Evolutionary conservation across 37 sponge, comb jelly and placozoan species (phyloP).

Genomic region (Mnemiopsis leidyi): DNA sequence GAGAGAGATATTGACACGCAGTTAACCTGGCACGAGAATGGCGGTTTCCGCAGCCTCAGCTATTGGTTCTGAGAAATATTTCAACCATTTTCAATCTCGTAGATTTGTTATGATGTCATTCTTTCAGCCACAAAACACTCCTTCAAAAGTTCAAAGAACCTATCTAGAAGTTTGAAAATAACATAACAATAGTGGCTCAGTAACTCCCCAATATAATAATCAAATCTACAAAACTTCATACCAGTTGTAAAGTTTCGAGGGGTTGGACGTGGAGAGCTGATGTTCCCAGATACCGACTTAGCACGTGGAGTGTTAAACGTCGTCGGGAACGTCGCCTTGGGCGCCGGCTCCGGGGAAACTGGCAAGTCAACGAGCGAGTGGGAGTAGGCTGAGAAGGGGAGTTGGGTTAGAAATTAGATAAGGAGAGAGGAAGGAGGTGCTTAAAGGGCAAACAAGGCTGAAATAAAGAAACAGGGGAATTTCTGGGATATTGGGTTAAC

Average conservation of each 20-base stretch:
- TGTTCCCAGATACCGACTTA: slow-evolving; percentile 13
- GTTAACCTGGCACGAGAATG: background rate
- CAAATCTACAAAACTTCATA: background rate
- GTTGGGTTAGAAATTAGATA: no score
- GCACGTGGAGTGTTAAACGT: slow-evolving; percentile 47
- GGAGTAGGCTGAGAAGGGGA: slow-evolving; percentile 11
- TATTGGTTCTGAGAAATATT: background rate
- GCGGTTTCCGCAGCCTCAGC: background rate
- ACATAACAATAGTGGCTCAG: background rate
- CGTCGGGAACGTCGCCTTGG: slow-evolving; percentile 22
- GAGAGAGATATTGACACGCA: no score
- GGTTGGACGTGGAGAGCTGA: background rate
- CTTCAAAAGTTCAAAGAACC: no score
- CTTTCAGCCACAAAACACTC: no score
- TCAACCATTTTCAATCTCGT: background rate
- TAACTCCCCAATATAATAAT: background rate
- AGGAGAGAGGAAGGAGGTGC: no score
- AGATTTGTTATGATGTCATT: no score
- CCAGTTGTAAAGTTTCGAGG: background rate
- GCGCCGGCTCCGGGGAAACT: slow-evolving; percentile 4
- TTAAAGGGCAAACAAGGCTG: no score
- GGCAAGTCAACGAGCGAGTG: slow-evolving; percentile 30
- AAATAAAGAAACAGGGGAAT: no score
- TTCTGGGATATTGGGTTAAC: no score
- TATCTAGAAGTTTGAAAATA: background rate